These are phyloP conservation scores for Protobothrops mucrosquamatus DNA, from an alignment of 2,113 vertebrate species.

Conservation along the genomic window DNA sequence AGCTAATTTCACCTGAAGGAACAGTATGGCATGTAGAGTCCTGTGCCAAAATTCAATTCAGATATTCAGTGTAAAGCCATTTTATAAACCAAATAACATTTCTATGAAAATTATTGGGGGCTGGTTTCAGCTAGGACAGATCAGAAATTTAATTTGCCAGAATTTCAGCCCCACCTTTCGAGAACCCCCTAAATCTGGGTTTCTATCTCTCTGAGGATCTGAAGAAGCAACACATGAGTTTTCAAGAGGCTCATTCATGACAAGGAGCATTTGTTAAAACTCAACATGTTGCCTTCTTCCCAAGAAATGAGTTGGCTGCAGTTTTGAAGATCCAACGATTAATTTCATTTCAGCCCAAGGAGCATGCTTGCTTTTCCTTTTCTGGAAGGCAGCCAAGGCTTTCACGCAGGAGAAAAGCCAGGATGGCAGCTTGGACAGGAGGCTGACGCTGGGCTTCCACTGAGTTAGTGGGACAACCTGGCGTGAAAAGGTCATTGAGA, in stretches of 20 bases:
- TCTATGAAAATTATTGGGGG: background rate
- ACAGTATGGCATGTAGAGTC: no score
- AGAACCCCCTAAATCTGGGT: background rate
- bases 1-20: no score
- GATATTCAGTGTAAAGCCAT: no score
- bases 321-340: slow-evolving; percentile 2
- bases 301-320: slow-evolving; percentile 4
- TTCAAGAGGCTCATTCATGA: background rate
- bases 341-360: slow-evolving; percentile 12
- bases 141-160: background rate
- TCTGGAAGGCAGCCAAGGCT: background rate
- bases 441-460: background rate
- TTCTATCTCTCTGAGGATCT: background rate
- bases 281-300: background rate
- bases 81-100: no score
- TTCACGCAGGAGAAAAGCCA: slow-evolving; percentile 29
- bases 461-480: background rate
- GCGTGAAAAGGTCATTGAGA: background rate
- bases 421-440: slow-evolving; percentile 1
- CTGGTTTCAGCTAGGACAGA: background rate
- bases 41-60: no score
- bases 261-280: background rate
- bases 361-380: background rate
- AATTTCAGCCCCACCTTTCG: background rate
- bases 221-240: background rate